Evolutionary conservation across 2,113 vertebrate genomes (phyloP).

Genomic region (Dasypus novemcinctus): DNA sequence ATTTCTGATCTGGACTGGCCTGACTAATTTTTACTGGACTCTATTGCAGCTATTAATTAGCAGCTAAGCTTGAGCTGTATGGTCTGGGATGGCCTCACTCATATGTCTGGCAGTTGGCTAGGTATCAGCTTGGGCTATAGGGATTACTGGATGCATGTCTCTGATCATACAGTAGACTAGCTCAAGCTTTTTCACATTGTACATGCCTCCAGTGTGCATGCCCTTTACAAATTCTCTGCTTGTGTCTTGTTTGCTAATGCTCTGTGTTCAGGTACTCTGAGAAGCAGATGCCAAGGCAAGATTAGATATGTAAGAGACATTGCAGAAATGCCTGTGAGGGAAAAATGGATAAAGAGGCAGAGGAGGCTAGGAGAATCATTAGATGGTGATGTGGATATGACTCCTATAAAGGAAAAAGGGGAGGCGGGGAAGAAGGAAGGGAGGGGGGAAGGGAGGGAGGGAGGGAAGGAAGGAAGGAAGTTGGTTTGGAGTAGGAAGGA

Average conservation of each 20-base stretch:
- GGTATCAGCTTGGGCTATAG: background rate
- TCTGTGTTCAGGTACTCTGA: too few species aligned
- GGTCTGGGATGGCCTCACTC: too few species aligned
- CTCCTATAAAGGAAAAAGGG: background rate
- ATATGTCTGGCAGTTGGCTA: too few species aligned
- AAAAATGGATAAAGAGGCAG: background rate
- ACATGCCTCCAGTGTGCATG: background rate
- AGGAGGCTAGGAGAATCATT: background rate
- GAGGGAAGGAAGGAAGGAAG: too few species aligned
- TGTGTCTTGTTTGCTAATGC: too few species aligned
- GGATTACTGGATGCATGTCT: background rate
- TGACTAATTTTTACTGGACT: background rate
- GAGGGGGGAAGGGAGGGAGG: too few species aligned
- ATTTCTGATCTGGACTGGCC: background rate
- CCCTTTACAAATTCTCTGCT: too few species aligned
- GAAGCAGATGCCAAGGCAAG: background rate
- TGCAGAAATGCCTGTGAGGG: background rate
- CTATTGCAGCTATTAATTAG: background rate
- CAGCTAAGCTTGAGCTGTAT: background rate
- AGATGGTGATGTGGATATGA: background rate
- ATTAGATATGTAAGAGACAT: background rate
- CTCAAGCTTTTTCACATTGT: background rate
- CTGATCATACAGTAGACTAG: background rate
- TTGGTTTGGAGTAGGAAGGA: too few species aligned
- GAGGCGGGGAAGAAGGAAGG: too few species aligned